Base-by-base conservation (phyloP, 2,888 invertebrate species). In the Fabriciana adippe region DNA sequence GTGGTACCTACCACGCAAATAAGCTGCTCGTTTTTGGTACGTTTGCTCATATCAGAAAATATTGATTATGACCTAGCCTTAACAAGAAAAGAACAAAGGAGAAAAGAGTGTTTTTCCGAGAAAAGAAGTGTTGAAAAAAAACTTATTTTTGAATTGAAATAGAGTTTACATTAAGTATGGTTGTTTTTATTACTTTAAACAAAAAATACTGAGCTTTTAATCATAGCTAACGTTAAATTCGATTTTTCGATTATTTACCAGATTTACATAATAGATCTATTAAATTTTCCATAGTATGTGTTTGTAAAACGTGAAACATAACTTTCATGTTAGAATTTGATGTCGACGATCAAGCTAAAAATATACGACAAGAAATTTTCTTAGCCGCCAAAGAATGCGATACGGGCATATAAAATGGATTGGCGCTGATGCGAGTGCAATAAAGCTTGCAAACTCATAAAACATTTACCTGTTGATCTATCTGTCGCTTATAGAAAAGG, bases 1-100 rank as follows among this genome's bases (percentile, higher is more conserved):
- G 77, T 84, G 77, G 91, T 91, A 88, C 92, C 92, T 91, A 88
- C 92, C 92, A 90, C 77, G 88, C 84, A 80, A 83, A 80, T 73
- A 71, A 70, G 72, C 64, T 71, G 74, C 60, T 75, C 66, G 73
- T 71, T 70, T 72, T 68, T 55, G 60, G 67, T 73, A 66, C 68
- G 71, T 66, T 67, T 67, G 57, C 59, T 72, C 61, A 67, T 67
- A 50, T 64, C 55, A 63, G 53, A 66, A 59, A 21, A 48, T 70
- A 72, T 72, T 63, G 72, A 72, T 72, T 64, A 48, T 47, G 57
- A 55, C 63, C 18, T 57, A 57, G 53, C 8, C 31, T 31, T 47
- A 65, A 50, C 31, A 14, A 56, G 13, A 55, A 63, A 50, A 59
- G 13, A 41, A 41, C 11, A 66, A 57, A 8, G 18, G 6, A 18